A percentile compares a stretch with the other conserved stretches of the same genome.
These are phyloP conservation scores for Archilochus colubris DNA, from an alignment of 2,113 vertebrate genomes.

Conservation along the genomic window DNA sequence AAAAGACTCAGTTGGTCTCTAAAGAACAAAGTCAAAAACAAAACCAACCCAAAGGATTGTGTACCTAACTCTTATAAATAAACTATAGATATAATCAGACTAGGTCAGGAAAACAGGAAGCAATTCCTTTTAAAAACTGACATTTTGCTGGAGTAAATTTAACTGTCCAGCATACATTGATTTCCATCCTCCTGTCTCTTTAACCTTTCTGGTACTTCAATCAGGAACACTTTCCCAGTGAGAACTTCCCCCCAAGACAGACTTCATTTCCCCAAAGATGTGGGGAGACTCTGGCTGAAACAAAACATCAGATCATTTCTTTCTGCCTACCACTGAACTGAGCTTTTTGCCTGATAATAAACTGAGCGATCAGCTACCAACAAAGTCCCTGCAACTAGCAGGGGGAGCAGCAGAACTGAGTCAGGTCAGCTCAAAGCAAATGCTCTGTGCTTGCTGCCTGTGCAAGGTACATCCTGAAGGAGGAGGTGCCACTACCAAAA, in stretches of 20 bases:
- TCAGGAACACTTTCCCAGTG: background rate
- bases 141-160: background rate
- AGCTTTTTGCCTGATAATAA: background rate
- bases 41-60: background rate
- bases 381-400: background rate
- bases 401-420: background rate
- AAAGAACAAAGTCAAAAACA: slow-evolving; percentile 11
- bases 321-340: background rate
- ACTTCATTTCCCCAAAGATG: background rate
- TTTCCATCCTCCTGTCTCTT: background rate
- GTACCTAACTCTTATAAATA: slow-evolving; percentile 7
- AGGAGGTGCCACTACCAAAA: background rate
- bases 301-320: background rate
- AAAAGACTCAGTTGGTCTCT: background rate
- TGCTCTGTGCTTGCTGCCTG: background rate
- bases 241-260: background rate
- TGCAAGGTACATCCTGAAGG: background rate
- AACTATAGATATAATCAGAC: background rate
- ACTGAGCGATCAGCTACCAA: background rate
- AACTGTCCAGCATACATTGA: background rate
- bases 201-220: background rate
- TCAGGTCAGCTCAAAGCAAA: background rate
- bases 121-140: background rate
- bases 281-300: background rate
- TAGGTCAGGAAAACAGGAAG: slow-evolving; percentile 21